Conservation (phyloP, 2,888 invertebrate species). For the Dicyrtomina minuta region DNA sequence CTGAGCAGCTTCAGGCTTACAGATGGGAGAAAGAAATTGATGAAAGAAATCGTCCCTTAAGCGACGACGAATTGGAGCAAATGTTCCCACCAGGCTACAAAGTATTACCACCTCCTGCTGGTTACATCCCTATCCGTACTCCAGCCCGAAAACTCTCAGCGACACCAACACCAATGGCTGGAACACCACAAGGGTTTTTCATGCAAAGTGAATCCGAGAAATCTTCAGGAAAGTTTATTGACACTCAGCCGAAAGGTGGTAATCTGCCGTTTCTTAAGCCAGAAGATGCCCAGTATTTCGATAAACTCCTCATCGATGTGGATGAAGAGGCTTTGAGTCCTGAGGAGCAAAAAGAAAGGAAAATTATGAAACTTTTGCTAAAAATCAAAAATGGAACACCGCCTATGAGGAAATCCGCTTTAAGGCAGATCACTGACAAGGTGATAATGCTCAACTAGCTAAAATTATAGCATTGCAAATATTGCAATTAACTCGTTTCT, state of each 20-base stretch:
- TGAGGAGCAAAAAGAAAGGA: slow-evolving; percentile 96
- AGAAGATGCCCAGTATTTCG: slow-evolving; percentile 99
- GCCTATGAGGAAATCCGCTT: slow-evolving; percentile 97
- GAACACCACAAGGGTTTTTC: slow-evolving; percentile 90
- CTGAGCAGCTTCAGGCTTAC: slow-evolving; percentile 96
- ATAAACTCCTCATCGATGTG: slow-evolving; percentile 94
- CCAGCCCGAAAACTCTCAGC: slow-evolving; percentile 96
- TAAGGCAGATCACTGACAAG: slow-evolving; percentile 97
- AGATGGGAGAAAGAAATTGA: slow-evolving; percentile 99
- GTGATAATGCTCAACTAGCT: too few relatives aligned
- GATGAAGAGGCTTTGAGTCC: slow-evolving; percentile 94
- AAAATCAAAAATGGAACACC: slow-evolving; percentile 99
- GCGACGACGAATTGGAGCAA: slow-evolving; percentile 95
- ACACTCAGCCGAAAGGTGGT: slow-evolving; percentile 92
- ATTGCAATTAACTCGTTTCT: too few relatives aligned
- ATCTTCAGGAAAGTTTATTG: slow-evolving; percentile 76
- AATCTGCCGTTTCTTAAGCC: slow-evolving; percentile 99
- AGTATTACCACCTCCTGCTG: slow-evolving; percentile 91
- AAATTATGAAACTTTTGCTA: slow-evolving; percentile 96
- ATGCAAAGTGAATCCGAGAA: slow-evolving; percentile 84
- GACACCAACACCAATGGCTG: slow-evolving; percentile 95
- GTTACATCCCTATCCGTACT: slow-evolving; percentile 93
- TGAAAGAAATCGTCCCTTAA: slow-evolving; percentile 91
- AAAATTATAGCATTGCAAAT: too few relatives aligned
- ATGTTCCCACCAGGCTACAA: slow-evolving; percentile 99